phyloP scores from a whole-genome alignment of 2,797 vertebrate species.

The Loris lydekkerianus region DNA sequence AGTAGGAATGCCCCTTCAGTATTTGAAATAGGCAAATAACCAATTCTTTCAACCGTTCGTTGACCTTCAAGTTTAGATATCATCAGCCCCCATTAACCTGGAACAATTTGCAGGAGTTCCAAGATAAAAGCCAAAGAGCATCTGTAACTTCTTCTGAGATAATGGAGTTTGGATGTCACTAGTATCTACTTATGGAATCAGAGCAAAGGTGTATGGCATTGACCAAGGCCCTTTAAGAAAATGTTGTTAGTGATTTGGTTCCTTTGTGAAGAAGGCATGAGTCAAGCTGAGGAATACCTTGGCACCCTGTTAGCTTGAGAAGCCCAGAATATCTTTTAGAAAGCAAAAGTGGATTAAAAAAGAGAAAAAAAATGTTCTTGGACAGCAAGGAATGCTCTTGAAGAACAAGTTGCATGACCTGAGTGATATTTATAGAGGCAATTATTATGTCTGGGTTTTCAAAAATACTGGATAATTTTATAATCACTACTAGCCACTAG shows the following conservation, averaged over 20 bases:
- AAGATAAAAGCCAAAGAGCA: background rate
- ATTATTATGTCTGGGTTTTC: conserved; percentile 64
- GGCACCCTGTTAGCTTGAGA: background rate
- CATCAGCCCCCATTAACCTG: background rate
- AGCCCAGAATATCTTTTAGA: conserved; percentile 69
- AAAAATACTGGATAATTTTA: conserved; percentile 73
- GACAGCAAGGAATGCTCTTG: conserved; percentile 60
- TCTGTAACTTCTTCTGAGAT: conserved; percentile 16
- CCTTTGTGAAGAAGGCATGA: background rate
- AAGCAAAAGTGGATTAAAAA: conserved; percentile 50
- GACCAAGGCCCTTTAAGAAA: background rate
- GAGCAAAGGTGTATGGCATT: background rate
- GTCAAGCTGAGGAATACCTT: background rate
- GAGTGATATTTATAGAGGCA: conserved; percentile 62
- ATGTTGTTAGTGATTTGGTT: background rate
- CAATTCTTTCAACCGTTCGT: background rate
- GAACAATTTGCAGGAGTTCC: background rate
- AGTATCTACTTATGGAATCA: background rate
- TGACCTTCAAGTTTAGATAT: background rate
- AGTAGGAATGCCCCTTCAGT: background rate
- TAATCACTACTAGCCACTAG: conserved; percentile 48
- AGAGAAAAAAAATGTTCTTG: conserved; percentile 64
- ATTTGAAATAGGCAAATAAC: conserved; percentile 7
- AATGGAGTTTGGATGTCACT: background rate
- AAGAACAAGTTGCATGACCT: conserved; percentile 20